phyloP scores from a whole-genome alignment of 1,140 invertebrate genomes.

The Copidosoma floridanum region DNA sequence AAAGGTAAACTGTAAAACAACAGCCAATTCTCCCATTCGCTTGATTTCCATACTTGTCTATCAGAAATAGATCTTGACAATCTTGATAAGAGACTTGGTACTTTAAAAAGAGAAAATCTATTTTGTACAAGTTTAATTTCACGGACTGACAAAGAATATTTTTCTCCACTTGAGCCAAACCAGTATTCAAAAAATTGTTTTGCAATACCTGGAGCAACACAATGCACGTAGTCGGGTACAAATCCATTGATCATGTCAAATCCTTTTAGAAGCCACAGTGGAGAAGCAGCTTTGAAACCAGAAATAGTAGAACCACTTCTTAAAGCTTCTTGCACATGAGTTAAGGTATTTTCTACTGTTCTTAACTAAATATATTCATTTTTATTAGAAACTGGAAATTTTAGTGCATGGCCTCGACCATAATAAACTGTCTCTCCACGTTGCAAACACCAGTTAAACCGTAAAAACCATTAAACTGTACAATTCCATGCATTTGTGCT shows the following conservation, averaged over 20 bases:
- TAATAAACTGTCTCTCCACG: no score
- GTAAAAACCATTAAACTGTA: background rate
- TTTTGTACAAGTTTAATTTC: background rate
- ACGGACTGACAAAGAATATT: conserved; percentile 5
- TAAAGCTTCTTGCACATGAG: conserved; percentile 8
- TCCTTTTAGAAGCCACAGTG: conserved; percentile 13
- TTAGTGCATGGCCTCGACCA: no score
- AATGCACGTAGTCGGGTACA: conserved; percentile 25
- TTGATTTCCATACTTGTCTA: conserved; percentile 22
- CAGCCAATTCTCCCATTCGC: conserved; percentile 26
- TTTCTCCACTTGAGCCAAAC: conserved; percentile 4
- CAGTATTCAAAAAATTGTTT: conserved; percentile 24
- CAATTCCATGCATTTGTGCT: background rate
- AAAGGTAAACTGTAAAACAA: conserved; percentile 24
- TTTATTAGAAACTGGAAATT: no score
- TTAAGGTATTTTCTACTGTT: background rate
- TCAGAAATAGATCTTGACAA: conserved; percentile 15
- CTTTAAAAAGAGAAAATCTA: conserved; percentile 24
- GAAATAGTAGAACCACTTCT: background rate
- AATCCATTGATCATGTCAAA: conserved; percentile 27
- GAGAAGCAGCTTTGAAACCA: conserved; percentile 12
- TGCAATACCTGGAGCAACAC: conserved; percentile 7
- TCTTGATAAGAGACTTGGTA: conserved; percentile 19
- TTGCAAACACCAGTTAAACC: background rate
- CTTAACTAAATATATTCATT: background rate